phyloP scores from a whole-genome alignment of 1,140 invertebrate species.

The Rhopalosiphum padi region DNA sequence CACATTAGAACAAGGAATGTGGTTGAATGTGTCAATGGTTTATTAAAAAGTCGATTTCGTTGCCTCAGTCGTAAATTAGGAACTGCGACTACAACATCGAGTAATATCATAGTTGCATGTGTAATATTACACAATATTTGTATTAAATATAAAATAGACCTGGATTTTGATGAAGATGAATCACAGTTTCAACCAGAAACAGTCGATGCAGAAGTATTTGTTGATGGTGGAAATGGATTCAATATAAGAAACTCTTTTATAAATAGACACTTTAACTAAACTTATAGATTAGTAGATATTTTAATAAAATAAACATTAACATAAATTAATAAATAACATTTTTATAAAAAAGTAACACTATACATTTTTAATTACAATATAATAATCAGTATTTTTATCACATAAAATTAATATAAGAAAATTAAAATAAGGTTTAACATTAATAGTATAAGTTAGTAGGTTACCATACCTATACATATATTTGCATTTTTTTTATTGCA shows the following conservation, averaged over 20 bases:
- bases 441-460: too few relatives aligned
- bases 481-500: too few relatives aligned
- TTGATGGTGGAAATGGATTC: background rate
- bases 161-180: background rate
- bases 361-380: too few relatives aligned
- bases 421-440: too few relatives aligned
- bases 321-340: too few relatives aligned
- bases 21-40: background rate
- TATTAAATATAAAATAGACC: background rate
- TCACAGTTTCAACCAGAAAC: background rate
- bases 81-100: background rate
- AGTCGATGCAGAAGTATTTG: background rate
- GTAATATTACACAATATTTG: background rate
- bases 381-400: too few relatives aligned
- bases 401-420: too few relatives aligned
- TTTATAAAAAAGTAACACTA: too few relatives aligned
- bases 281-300: background rate
- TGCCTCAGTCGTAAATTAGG: conserved; percentile 9
- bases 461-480: too few relatives aligned
- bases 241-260: conserved; percentile 21
- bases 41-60: background rate
- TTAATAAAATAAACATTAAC: background rate
- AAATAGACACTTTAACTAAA: background rate
- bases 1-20: background rate
- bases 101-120: conserved; percentile 14